These are phyloP conservation scores for Diplolepis rosae DNA, from an alignment of 2,888 invertebrate genomes.

Conservation along the genomic window DNA sequence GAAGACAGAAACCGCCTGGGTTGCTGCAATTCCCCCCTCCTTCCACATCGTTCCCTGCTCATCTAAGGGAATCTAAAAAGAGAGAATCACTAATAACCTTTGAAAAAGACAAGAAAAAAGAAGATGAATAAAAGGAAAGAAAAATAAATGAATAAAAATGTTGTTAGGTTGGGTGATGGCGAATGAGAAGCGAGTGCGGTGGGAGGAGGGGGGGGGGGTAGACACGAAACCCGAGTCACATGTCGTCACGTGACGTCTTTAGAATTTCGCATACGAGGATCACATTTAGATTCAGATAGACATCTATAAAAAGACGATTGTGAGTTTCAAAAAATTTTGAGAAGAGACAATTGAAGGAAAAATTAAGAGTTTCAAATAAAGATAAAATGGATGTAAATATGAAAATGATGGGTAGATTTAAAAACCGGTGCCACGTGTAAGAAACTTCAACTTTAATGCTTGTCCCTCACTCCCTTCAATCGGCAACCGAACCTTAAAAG, in stretches of 20 bases:
- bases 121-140: neutral
- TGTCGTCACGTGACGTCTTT: slow-evolving; percentile 18
- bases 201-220: neutral
- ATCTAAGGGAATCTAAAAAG: neutral
- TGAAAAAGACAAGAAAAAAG: neutral
- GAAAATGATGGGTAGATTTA: neutral
- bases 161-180: neutral
- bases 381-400: neutral
- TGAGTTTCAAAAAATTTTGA: neutral
- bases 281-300: slow-evolving; percentile 4
- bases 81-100: neutral
- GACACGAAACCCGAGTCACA: neutral
- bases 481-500: too few relatives aligned
- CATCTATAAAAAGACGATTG: neutral
- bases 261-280: slow-evolving; percentile 5
- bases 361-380: too few relatives aligned
- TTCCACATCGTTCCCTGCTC: too few relatives aligned
- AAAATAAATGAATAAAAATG: neutral
- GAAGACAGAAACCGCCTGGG: neutral
- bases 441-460: neutral
- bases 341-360: neutral
- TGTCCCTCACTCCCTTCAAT: too few relatives aligned
- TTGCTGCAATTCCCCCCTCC: too few relatives aligned
- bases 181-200: neutral
- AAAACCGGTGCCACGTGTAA: neutral